These are phyloP conservation scores for Corythornis leucogaster DNA, from an alignment of 2,797 vertebrate species.

Conservation along the genomic window DNA sequence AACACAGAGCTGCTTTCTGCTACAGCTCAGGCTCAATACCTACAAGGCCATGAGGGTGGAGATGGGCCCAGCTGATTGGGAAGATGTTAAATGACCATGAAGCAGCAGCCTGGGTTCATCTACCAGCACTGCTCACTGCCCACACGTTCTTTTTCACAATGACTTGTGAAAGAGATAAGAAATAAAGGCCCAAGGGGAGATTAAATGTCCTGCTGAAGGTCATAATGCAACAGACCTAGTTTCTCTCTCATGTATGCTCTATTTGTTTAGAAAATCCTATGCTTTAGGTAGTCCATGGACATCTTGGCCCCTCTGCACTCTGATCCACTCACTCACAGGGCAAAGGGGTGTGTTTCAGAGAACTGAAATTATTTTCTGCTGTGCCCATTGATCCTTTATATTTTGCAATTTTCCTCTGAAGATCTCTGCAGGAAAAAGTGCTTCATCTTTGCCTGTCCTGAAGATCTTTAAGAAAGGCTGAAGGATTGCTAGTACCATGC, in stretches of 20 bases:
- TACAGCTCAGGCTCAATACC: background rate
- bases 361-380: background rate
- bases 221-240: background rate
- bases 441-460: background rate
- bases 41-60: rapidly evolving
- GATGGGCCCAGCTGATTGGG: background rate
- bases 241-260: background rate
- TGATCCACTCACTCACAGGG: background rate
- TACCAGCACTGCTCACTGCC: background rate
- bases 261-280: background rate
- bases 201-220: background rate
- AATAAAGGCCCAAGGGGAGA: background rate
- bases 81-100: background rate
- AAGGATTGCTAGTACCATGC: background rate
- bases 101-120: background rate
- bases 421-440: background rate
- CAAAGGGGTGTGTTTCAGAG: background rate
- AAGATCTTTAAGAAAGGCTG: background rate
- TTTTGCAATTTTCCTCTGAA: background rate
- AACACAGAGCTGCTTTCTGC: background rate
- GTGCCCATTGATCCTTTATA: background rate
- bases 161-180: background rate
- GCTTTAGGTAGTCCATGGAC: background rate
- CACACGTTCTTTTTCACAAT: rapidly evolving
- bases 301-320: background rate